phyloP scores from a whole-genome alignment of 2,888 invertebrate species.

The Chrysomela aeneicollis region DNA sequence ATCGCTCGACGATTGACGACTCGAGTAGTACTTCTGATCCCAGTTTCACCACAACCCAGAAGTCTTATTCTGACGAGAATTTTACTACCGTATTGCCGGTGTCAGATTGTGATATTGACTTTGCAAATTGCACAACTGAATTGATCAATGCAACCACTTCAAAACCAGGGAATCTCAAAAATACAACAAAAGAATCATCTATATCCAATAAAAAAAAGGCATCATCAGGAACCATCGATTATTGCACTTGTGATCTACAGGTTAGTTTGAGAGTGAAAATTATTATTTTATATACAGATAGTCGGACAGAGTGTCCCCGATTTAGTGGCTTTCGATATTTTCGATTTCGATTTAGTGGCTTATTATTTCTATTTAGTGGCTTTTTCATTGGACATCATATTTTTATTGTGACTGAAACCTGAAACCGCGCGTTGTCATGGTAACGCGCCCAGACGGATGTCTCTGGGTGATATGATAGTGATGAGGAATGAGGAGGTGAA shows the following conservation, averaged over 20 bases:
- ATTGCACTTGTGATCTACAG: conserved; percentile 67
- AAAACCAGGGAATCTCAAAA: neutral
- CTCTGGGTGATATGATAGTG: too few relatives aligned
- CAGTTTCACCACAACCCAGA: conserved; percentile 2
- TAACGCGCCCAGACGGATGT: too few relatives aligned
- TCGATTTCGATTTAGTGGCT: too few relatives aligned
- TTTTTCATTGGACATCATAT: too few relatives aligned
- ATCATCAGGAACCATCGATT: conserved; percentile 8
- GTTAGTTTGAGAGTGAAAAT: conserved; percentile 52
- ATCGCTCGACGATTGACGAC: neutral
- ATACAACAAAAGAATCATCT: conserved; percentile 14
- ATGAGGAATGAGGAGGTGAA: too few relatives aligned
- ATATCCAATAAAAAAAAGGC: conserved; percentile 7
- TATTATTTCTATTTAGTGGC: too few relatives aligned
- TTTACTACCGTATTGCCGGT: conserved; percentile 14
- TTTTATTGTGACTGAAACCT: too few relatives aligned
- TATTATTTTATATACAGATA: conserved; percentile 4
- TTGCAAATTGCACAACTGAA: conserved; percentile 24
- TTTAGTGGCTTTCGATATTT: too few relatives aligned
- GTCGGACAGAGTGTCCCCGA: neutral
- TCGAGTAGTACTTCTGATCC: conserved; percentile 18
- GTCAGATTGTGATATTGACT: conserved; percentile 31
- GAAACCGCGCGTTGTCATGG: too few relatives aligned
- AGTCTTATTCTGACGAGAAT: conserved; percentile 12
- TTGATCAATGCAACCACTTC: conserved; percentile 13